phyloP scores from a whole-genome alignment of 2,797 vertebrate species.

The Telmatherina bonti region DNA sequence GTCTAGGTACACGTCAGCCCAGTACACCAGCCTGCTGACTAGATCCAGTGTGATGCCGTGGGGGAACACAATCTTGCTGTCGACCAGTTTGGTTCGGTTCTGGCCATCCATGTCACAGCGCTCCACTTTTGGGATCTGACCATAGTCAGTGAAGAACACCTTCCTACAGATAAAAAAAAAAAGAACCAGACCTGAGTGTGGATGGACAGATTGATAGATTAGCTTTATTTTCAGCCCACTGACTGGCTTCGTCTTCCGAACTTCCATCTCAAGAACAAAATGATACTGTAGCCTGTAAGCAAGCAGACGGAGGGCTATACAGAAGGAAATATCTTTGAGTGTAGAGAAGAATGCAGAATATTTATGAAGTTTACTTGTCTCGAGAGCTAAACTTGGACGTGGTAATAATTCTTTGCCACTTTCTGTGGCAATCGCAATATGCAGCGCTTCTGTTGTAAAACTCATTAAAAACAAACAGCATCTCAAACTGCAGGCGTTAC shows the following conservation, averaged over 20 bases:
- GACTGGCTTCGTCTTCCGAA: not conserved
- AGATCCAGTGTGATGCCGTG: constrained; percentile 93
- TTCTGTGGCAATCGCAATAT: not conserved
- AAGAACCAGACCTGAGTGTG: constrained; percentile 6
- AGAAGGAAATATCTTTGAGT: not conserved
- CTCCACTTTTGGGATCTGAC: constrained; percentile 95
- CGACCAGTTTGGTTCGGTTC: constrained; percentile 94
- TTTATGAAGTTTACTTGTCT: not conserved
- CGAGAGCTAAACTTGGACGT: not conserved
- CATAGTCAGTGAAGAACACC: constrained; percentile 95
- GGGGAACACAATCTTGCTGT: constrained; percentile 94
- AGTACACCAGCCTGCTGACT: constrained; percentile 94
- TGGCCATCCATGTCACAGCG: constrained; percentile 96
- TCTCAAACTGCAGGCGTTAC: not conserved
- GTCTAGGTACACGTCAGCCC: constrained; percentile 94
- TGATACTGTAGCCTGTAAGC: not conserved
- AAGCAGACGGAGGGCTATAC: not conserved
- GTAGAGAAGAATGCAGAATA: not conserved
- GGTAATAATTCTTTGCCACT: not conserved
- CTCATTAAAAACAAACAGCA: constrained; percentile 3
- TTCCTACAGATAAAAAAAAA: constrained; percentile 80
- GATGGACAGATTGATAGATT: constrained; percentile 6
- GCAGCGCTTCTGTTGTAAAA: not conserved
- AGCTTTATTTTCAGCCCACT: not conserved
- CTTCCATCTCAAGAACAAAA: not conserved